Conservation (phyloP, 2,888 invertebrate genomes). For the Nephrocerus scutellatus region DNA sequence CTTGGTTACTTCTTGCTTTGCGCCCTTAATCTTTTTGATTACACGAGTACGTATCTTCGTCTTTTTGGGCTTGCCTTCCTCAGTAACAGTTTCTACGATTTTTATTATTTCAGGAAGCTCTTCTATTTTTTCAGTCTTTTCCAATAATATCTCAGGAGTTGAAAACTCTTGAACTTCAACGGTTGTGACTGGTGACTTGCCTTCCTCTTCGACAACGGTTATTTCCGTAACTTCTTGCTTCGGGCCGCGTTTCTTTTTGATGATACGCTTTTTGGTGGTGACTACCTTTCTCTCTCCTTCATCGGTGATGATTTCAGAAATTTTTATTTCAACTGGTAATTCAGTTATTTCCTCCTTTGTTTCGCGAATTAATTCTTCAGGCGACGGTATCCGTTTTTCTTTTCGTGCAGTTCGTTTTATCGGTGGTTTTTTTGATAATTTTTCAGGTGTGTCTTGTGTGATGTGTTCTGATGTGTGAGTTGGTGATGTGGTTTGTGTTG, state of each 20-base stretch:
- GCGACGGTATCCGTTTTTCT: conserved; percentile 32
- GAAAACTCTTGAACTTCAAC: conserved; percentile 26
- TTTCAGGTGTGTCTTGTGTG: conserved; percentile 39
- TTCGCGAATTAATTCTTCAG: conserved; percentile 29
- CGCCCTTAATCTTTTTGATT: conserved; percentile 43
- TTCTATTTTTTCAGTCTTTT: conserved; percentile 20
- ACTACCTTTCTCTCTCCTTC: conserved; percentile 41
- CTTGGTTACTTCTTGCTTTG: too few relatives aligned
- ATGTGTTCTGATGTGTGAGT: conserved; percentile 46
- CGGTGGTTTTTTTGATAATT: conserved; percentile 38
- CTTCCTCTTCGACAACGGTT: conserved; percentile 32
- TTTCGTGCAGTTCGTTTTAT: conserved; percentile 25
- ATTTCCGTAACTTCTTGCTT: conserved; percentile 35
- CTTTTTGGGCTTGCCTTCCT: conserved; percentile 36
- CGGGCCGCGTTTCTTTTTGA: conserved; percentile 18
- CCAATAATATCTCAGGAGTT: too few relatives aligned
- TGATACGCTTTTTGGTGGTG: conserved; percentile 26
- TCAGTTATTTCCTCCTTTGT: conserved; percentile 26
- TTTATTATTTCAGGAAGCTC: conserved; percentile 25
- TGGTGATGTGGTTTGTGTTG: conserved; percentile 33
- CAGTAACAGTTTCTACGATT: conserved; percentile 27
- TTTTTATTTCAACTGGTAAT: conserved; percentile 39
- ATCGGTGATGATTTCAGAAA: conserved; percentile 40
- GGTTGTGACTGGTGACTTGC: conserved; percentile 33
- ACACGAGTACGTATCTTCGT: conserved; percentile 39